Evolutionary conservation across 2,888 invertebrate species (phyloP).

Genomic region (Pachliopta kotzebuea): DNA sequence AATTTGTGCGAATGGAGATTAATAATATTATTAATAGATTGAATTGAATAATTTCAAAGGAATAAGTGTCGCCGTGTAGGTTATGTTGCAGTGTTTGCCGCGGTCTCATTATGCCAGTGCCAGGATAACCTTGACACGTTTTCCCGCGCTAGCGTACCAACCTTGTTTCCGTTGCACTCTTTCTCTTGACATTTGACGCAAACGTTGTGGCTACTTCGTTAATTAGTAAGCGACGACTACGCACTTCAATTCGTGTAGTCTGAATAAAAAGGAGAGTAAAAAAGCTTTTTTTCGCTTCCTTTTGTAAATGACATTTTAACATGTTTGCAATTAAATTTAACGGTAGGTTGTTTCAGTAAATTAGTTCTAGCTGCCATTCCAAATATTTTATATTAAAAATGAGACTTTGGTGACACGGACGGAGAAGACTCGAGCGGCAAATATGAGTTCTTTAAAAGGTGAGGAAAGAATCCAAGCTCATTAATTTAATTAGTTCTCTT

Average conservation of each 20-base stretch:
- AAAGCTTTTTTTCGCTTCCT: neutral
- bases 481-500: neutral
- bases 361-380: neutral
- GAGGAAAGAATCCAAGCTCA: slow-evolving; percentile 6
- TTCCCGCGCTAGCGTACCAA: slow-evolving; percentile 71
- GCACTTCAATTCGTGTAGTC: slow-evolving; percentile 15
- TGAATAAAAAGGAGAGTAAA: slow-evolving; percentile 12
- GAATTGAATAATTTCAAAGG: slow-evolving; percentile 32
- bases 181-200: slow-evolving; percentile 68
- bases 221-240: slow-evolving; percentile 46
- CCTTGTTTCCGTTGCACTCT: slow-evolving; percentile 72
- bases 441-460: slow-evolving; percentile 30
- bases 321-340: slow-evolving; percentile 18
- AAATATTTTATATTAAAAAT: slow-evolving; percentile 17
- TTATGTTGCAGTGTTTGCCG: slow-evolving; percentile 59
- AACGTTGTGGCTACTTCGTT: slow-evolving; percentile 53
- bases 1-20: slow-evolving; percentile 30
- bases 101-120: slow-evolving; percentile 56
- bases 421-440: slow-evolving; percentile 18
- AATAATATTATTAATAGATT: slow-evolving; percentile 32
- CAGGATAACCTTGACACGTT: slow-evolving; percentile 75
- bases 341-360: slow-evolving; percentile 9
- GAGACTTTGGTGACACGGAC: slow-evolving; percentile 21
- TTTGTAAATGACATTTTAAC: slow-evolving; percentile 1
- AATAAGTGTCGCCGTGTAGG: slow-evolving; percentile 43